Evolutionary conservation across 2,888 invertebrate genomes (phyloP), one percentile per base, ranked within the genome.

Genomic region (Spodoptera littoralis): DNA sequence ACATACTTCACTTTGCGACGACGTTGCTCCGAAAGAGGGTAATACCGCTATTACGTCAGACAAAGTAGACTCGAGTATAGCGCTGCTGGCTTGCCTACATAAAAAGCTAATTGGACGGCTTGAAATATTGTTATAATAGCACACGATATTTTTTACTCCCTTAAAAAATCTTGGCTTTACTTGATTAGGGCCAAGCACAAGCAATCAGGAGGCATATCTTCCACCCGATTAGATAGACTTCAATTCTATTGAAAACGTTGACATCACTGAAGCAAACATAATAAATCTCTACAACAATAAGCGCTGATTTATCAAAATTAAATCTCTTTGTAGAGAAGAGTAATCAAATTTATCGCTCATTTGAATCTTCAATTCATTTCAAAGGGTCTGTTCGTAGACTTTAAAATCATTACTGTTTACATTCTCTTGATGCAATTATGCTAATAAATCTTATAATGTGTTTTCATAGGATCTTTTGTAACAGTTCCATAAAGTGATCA

Each of bases 301-400:
- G 88, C 89, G 89, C 86, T 93, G 91, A 93, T 92, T 92, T 93
- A 93, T 93, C 91, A 89, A 91, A 94, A 93, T 92, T 88, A 92
- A 93, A 93, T 93, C 92, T 92, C 91, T 91, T 93, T 92, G 92
- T 93, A 80, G 82, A 84, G 84, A 84, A 78, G 75, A 87, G 87
- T 92, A 94, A 94, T 94, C 92, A 92, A 93, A 92, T 93, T 93
- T 93, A 93, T 94, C 92, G 87, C 84, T 90, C 87, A 91, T 92
- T 92, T 90, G 88, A 90, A 93, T 94, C 92, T 92, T 81, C 85
- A 85, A 88, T 90, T 89, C 83, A 86, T 90, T 89, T 88, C 79
- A 88, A 88, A 90, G 91, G 91, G 89, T 85, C 84, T 83, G 72
- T 71, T 78, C 60, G 64, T 60, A 75, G 79, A 77, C 70, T 85